Evolutionary conservation across 2,797 vertebrate genomes (phyloP).

Genomic region (Pseudochirops corinnae): DNA sequence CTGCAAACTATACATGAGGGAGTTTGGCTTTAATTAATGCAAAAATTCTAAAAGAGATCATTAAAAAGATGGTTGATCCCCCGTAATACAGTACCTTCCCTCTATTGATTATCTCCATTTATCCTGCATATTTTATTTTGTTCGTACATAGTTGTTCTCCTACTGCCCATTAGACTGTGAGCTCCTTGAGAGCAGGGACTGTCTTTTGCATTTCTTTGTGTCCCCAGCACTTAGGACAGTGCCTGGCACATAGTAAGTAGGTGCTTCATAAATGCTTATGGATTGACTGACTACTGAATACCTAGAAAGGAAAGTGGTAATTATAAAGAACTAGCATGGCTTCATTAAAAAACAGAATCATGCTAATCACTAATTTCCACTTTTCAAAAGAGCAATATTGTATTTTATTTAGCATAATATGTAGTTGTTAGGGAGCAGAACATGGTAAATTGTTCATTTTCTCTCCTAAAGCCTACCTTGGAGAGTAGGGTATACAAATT

Average conservation of each 20-base stretch:
- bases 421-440: background rate
- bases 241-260: background rate
- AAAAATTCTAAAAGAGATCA: background rate
- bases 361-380: background rate
- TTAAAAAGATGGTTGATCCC: background rate
- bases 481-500: background rate
- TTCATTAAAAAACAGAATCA: background rate
- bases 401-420: background rate
- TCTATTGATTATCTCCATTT: background rate
- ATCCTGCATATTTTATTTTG: background rate
- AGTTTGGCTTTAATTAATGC: background rate
- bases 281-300: background rate
- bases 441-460: background rate
- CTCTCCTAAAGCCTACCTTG: background rate
- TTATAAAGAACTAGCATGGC: background rate
- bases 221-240: background rate
- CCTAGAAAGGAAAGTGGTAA: background rate
- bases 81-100: background rate
- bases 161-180: background rate
- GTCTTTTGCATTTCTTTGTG: background rate
- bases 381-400: background rate
- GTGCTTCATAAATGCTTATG: background rate
- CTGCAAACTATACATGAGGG: background rate
- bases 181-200: background rate
- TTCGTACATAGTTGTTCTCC: background rate